phyloP scores from a whole-genome alignment of 2,888 invertebrate genomes.

The Acrobeloides nanus region DNA sequence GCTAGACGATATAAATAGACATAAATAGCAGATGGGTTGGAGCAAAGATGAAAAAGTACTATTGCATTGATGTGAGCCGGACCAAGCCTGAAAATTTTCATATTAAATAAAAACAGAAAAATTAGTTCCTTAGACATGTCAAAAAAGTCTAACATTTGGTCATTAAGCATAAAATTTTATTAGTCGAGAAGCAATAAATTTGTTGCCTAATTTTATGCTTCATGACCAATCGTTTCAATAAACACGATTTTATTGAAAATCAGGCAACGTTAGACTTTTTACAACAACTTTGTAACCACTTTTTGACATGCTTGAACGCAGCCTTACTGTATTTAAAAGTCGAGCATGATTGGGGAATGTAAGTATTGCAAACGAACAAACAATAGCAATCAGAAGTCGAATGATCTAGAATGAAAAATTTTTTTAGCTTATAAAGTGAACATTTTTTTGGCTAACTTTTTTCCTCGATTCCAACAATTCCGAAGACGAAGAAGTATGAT shows the following conservation, averaged over 20 bases:
- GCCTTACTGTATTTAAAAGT: constrained; percentile 32
- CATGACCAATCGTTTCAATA: too few species aligned
- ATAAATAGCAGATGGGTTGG: constrained; percentile 43
- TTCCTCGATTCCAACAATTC: constrained; percentile 24
- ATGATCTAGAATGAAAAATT: constrained; percentile 57
- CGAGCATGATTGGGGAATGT: constrained; percentile 81
- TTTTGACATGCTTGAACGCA: background rate
- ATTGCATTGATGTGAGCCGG: constrained; percentile 27
- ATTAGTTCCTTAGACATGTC: too few species aligned
- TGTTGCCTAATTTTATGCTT: too few species aligned
- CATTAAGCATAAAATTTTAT: too few species aligned
- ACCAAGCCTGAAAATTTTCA: constrained; percentile 37
- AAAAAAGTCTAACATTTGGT: too few species aligned
- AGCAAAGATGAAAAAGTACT: constrained; percentile 31
- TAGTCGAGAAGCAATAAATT: too few species aligned
- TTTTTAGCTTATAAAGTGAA: constrained; percentile 6
- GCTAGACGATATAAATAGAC: constrained; percentile 39
- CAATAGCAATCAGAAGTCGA: constrained; percentile 78
- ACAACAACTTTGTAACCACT: background rate
- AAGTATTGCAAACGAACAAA: constrained; percentile 78
- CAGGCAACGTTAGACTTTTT: too few species aligned
- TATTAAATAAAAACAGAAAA: background rate
- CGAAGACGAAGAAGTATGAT: constrained; percentile 5
- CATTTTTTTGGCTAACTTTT: constrained; percentile 12
- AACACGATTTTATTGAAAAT: too few species aligned